These are phyloP conservation scores for Arothron firmamentum DNA, from an alignment of 2,113 vertebrate genomes.

Conservation along the genomic window DNA sequence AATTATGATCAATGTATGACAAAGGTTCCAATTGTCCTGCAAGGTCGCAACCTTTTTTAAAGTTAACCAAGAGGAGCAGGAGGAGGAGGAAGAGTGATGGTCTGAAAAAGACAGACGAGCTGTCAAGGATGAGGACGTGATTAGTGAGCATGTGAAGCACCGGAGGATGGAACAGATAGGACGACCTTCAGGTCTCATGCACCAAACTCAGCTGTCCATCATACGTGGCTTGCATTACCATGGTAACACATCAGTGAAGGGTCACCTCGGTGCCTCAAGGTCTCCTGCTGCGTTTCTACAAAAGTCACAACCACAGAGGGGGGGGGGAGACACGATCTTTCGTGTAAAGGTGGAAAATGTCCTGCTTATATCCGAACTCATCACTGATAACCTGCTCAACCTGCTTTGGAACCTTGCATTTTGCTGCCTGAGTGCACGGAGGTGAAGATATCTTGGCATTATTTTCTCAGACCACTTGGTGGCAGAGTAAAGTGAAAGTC, in stretches of 20 bases:
- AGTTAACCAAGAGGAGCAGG: not conserved
- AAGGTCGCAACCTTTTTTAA: slow-evolving; percentile 12
- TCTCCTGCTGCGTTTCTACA: slow-evolving; percentile 2
- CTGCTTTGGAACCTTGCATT: no score
- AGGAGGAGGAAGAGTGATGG: not conserved
- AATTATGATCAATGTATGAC: slow-evolving; percentile 25
- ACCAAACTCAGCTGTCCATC: slow-evolving; percentile 49
- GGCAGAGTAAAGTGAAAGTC: slow-evolving; percentile 40
- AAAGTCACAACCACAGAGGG: not conserved
- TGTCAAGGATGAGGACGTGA: slow-evolving; percentile 38
- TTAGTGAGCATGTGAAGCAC: slow-evolving; percentile 31
- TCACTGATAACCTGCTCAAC: no score
- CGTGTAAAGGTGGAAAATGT: not conserved
- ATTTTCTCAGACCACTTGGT: slow-evolving; percentile 57
- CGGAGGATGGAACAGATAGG: slow-evolving; percentile 16
- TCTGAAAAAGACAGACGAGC: slow-evolving; percentile 28
- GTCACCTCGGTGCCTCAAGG: not conserved
- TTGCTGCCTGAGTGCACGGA: no score
- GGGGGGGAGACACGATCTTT: no score
- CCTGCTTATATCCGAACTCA: not conserved
- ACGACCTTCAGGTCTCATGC: slow-evolving; percentile 37
- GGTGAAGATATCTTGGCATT: not conserved
- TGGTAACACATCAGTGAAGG: slow-evolving; percentile 31
- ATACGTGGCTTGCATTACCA: slow-evolving; percentile 11
- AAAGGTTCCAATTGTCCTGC: slow-evolving; percentile 6